These are phyloP conservation scores for silkworm (Bombyx mori) DNA, from an alignment of 1,140 invertebrate genomes.

Conservation along the genomic window ASM3026992v2 NC_085112.1:13564501-13565000, in stretches of 20 bases:
- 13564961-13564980: slow-evolving; percentile 98
- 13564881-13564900: slow-evolving; percentile 99
- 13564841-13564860: slow-evolving; percentile 95
- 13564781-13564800: too few relatives aligned
- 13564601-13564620: slow-evolving; percentile 99
- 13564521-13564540: slow-evolving; percentile 98
- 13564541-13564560: slow-evolving; percentile 99
- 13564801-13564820: too few relatives aligned
- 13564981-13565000: slow-evolving; percentile 97
- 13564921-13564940: slow-evolving; percentile 98
- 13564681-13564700: neutral
- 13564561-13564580: slow-evolving; percentile 91
- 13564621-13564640: slow-evolving; percentile 99
- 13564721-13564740: too few relatives aligned
- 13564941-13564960: slow-evolving; percentile 96
- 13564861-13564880: slow-evolving; percentile 98
- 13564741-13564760: too few relatives aligned
- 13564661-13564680: neutral
- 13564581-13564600: slow-evolving; percentile 98
- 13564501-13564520: slow-evolving; percentile 97
- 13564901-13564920: slow-evolving; percentile 98
- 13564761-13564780: too few relatives aligned
- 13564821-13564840: slow-evolving; percentile 75
- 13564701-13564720: too few relatives aligned
- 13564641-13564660: slow-evolving; percentile 98